Conservation (phyloP, 2,888 invertebrate genomes). For the Noctua janthina region DNA sequence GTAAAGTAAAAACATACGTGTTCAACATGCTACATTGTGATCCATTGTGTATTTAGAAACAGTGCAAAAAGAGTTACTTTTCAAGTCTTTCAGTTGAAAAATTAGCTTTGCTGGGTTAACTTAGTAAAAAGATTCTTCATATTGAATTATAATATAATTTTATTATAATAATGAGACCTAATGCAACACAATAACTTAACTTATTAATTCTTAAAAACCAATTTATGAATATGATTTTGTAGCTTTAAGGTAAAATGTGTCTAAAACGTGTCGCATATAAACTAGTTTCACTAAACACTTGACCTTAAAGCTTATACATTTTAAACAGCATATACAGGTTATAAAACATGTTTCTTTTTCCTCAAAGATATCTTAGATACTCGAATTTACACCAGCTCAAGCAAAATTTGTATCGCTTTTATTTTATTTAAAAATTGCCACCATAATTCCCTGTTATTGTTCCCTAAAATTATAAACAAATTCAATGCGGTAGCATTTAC, state of each 20-base stretch:
- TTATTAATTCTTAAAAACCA: background rate
- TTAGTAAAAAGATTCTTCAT: background rate
- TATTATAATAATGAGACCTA: background rate
- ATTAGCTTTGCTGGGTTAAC: background rate
- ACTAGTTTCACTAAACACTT: background rate
- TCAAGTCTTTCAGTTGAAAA: background rate
- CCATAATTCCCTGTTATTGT: slow-evolving; percentile 9
- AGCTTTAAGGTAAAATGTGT: background rate
- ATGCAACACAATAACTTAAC: background rate
- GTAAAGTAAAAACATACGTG: background rate
- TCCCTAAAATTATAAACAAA: slow-evolving; percentile 14
- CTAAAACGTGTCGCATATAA: background rate
- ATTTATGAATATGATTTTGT: background rate
- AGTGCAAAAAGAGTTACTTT: background rate
- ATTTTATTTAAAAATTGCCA: background rate
- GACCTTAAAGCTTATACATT: background rate
- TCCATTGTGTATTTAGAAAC: background rate
- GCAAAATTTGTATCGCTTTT: background rate
- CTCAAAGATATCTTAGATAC: background rate
- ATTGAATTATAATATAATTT: background rate
- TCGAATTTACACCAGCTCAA: background rate
- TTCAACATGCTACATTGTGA: background rate
- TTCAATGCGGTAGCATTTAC: slow-evolving; percentile 1
- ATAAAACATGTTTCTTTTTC: slow-evolving; percentile 5
- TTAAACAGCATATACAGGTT: too few relatives aligned